Evolutionary conservation across 1,140 invertebrate species (phyloP).

Genomic region (Laodelphax striatellus): DNA sequence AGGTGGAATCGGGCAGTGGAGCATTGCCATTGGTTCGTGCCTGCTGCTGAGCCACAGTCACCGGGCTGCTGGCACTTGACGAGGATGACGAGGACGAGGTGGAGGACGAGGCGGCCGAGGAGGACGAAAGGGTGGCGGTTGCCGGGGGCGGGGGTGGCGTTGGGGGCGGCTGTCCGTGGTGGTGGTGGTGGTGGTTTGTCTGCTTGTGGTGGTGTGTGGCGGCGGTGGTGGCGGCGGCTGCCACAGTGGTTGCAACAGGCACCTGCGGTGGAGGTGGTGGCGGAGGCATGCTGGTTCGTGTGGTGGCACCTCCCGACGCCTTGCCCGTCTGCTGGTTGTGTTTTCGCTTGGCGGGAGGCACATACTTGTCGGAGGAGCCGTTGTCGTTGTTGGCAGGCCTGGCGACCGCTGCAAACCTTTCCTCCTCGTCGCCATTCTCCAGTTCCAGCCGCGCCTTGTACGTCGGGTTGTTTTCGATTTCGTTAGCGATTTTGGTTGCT

Average conservation of each 20-base stretch:
- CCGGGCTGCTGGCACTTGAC: background rate
- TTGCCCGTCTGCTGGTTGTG: conserved; percentile 38
- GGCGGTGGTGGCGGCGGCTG: too few relatives aligned
- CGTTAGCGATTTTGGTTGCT: conserved; percentile 74
- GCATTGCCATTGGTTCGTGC: background rate
- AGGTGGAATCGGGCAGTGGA: background rate
- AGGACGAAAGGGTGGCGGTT: background rate
- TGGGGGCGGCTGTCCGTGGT: background rate
- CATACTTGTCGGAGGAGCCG: conserved; percentile 43
- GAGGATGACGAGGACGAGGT: background rate
- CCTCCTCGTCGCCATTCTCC: conserved; percentile 86
- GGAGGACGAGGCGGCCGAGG: background rate
- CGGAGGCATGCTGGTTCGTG: conserved; percentile 12
- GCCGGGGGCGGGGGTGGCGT: background rate
- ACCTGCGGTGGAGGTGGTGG: background rate
- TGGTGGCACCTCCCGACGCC: too few relatives aligned
- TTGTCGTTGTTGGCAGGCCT: conserved; percentile 29
- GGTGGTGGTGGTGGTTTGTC: conserved; percentile 8
- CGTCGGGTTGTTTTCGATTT: conserved; percentile 75
- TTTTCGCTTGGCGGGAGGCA: conserved; percentile 64
- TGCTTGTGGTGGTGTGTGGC: conserved; percentile 10
- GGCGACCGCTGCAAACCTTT: conserved; percentile 63
- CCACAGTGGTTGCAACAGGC: background rate
- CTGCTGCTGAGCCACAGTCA: too few relatives aligned
- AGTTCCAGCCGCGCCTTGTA: conserved; percentile 69